phyloP scores from a whole-genome alignment of 2,113 vertebrate genomes.

The Hucho hucho region DNA sequence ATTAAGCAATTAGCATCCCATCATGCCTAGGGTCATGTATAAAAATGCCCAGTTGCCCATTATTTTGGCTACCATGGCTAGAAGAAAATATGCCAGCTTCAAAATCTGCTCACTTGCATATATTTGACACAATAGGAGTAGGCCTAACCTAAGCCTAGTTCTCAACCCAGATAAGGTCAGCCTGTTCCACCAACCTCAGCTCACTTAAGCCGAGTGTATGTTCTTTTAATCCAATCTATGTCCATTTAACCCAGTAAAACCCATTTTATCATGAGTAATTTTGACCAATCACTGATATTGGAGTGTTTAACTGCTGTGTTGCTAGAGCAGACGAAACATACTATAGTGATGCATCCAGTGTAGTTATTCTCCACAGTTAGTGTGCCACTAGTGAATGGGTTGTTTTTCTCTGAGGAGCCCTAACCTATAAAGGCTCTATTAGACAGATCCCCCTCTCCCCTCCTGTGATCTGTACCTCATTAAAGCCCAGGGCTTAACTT shows the following conservation, averaged over 20 bases:
- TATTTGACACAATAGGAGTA: too few relatives aligned
- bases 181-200: not conserved
- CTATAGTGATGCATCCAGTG: not conserved
- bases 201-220: not conserved
- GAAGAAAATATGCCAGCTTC: not conserved
- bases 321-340: not conserved
- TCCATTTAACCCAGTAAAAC: not conserved
- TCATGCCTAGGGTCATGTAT: too few relatives aligned
- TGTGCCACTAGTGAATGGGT: not conserved
- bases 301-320: not conserved
- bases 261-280: not conserved
- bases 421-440: not conserved
- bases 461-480: constrained; percentile 52
- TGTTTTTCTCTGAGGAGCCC: not conserved
- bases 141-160: not conserved
- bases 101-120: too few relatives aligned
- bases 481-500: constrained; percentile 60
- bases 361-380: not conserved
- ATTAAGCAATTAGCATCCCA: too few relatives aligned
- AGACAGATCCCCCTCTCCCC: constrained; percentile 7
- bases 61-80: too few relatives aligned
- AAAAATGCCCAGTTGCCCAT: too few relatives aligned
- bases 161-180: not conserved
- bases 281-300: not conserved
- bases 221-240: too few relatives aligned